Percentiles rank a stretch among this genome's conserved stretches.
Evolutionary conservation across 2,113 vertebrate species (phyloP).

Genomic region (Myrmecophaga tridactyla): DNA sequence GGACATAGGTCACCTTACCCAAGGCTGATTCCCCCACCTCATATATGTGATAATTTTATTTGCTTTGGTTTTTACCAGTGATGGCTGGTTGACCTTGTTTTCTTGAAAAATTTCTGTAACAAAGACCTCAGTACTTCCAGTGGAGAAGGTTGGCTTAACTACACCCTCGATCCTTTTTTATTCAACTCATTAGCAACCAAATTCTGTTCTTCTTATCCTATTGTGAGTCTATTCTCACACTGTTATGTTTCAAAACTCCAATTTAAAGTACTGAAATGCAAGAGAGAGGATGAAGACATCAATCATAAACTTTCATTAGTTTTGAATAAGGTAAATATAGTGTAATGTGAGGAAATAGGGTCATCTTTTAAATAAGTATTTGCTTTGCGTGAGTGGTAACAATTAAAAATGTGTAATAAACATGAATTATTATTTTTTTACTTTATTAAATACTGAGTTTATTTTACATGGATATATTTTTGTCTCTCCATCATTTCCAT

Average conservation of each 20-base stretch:
- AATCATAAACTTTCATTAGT: constrained; percentile 10
- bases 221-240: constrained; percentile 5
- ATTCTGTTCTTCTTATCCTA: not conserved
- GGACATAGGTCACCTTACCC: not conserved
- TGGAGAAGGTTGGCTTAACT: not conserved
- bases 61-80: not conserved
- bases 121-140: not conserved
- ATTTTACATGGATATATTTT: too few species aligned
- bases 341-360: not conserved
- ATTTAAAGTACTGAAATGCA: constrained; percentile 35
- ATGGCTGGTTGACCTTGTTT: not conserved
- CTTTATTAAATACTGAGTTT: too few species aligned
- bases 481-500: too few species aligned
- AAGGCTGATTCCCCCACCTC: not conserved
- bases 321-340: not conserved
- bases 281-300: not conserved
- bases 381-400: not conserved
- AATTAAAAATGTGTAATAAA: not conserved
- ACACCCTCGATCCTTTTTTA: not conserved
- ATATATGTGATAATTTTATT: not conserved
- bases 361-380: not conserved
- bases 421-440: too few species aligned
- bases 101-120: not conserved
- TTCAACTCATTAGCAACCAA: not conserved
- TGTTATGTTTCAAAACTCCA: not conserved